Percentiles rank a stretch among this genome's conserved stretches.
Conservation (phyloP, 2,797 vertebrate genomes). For the Melanotaenia parkinsoni region DNA sequence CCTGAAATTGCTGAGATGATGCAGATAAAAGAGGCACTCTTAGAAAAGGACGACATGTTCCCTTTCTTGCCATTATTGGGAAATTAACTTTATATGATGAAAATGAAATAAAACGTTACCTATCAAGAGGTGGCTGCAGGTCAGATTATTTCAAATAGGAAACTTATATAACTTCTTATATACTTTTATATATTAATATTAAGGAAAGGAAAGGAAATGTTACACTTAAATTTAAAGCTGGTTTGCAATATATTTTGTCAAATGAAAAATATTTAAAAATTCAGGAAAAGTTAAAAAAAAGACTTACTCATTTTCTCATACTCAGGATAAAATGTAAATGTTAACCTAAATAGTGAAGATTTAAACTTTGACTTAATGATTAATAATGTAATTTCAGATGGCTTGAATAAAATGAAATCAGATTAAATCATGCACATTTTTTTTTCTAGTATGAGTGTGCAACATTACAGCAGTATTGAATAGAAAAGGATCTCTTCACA, state of each 20-base stretch:
- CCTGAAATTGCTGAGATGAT: conserved; percentile 2
- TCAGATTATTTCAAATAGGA: neutral
- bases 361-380: neutral
- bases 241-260: neutral
- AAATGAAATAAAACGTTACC: neutral
- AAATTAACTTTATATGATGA: neutral
- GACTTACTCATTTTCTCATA: neutral
- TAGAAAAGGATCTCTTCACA: neutral
- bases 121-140: neutral
- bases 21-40: neutral
- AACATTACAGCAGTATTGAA: neutral
- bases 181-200: too few relatives aligned
- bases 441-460: neutral
- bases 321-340: neutral
- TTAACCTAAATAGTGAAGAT: neutral
- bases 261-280: too few relatives aligned
- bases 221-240: neutral
- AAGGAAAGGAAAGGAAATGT: neutral
- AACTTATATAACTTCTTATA: too few relatives aligned
- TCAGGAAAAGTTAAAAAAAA: neutral
- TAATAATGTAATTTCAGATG: neutral
- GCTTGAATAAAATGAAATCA: neutral
- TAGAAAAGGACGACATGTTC: neutral
- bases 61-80: neutral
- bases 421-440: too few relatives aligned